Percentiles rank a stretch among this genome's conserved stretches.
Evolutionary conservation across 2,113 vertebrate species (phyloP).

Genomic region (Silurus asotus): DNA sequence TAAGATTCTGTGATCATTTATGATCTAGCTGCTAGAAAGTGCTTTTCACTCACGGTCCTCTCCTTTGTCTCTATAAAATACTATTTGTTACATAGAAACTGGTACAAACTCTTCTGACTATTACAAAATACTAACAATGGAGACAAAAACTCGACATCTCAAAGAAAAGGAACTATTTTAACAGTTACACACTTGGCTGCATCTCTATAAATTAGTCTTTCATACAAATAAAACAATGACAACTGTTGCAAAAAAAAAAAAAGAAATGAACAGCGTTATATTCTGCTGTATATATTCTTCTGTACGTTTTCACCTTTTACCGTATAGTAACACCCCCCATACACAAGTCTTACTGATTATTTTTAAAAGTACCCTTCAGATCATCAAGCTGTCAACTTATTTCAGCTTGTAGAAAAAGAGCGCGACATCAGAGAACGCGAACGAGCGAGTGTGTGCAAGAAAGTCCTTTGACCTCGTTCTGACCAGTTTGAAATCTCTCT

Average conservation of each 20-base stretch:
- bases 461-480: constrained; percentile 40
- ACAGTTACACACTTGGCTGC: not conserved
- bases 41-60: not conserved
- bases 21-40: not conserved
- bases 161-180: not conserved
- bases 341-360: not conserved
- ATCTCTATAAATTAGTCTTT: not conserved
- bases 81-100: not conserved
- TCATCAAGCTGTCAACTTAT: not conserved
- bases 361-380: not conserved
- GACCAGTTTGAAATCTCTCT: constrained; percentile 38
- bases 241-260: not conserved
- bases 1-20: not conserved
- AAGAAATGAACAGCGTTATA: not conserved
- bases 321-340: not conserved
- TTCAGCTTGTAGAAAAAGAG: not conserved
- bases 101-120: not conserved
- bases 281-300: not conserved
- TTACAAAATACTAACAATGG: not conserved
- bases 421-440: not conserved
- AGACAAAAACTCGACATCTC: not conserved
- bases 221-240: too few species aligned
- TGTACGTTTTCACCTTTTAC: not conserved
- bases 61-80: not conserved
- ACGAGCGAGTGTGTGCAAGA: not conserved